Base-by-base conservation (phyloP, 2,797 vertebrate species). In the Pangasius krempfi region DNA sequence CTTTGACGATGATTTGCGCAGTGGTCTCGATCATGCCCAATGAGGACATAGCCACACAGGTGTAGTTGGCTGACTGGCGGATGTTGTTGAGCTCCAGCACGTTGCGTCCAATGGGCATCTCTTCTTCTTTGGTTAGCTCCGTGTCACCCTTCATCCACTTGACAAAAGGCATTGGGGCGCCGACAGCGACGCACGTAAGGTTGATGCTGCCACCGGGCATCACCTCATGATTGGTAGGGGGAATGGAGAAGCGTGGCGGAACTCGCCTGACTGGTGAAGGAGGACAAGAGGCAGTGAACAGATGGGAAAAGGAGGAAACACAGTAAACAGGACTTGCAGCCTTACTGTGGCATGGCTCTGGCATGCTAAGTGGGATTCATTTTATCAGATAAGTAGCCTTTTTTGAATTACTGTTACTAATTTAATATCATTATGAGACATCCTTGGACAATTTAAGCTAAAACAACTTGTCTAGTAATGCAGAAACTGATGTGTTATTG, bases 171-270 rank as follows among this genome's bases (percentile, higher is more conserved):
- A 99, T 99, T 0, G 98, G 98, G 0, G 98, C 97, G 0, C 98
- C 98, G 64, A 99, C 98, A 0, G 98, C 98, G 86, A 99, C 98
- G 0, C 98, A 99, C 0, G 98, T 99, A 90, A 99, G 97, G 95
- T 99, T 99, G 89, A 99, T 96, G 0, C 97, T 98, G 94, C 98
- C 98, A 0, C 98, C 98, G 0, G 98, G 98, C 98, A 99, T 99
- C 94, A 99, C 98, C 95, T 99, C 98, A 0, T 98, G 97, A 95
- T 97, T 97, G 94, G 96, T 98, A 22, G 99, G 99, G 89, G 98
- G 99, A 93, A 99, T 99, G 93, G 99, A 99, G 96, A 99, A 99
- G 90, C 99, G 98, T 76, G 99, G 99, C 79, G 99, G 97, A 91
- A 99, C 98, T 3, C 98, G 97, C 3, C 99, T 98, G 92, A 99